Evolutionary conservation across 37 sponge, comb jelly and placozoan genomes (phyloP).

Genomic region (Axinella damicornis): DNA sequence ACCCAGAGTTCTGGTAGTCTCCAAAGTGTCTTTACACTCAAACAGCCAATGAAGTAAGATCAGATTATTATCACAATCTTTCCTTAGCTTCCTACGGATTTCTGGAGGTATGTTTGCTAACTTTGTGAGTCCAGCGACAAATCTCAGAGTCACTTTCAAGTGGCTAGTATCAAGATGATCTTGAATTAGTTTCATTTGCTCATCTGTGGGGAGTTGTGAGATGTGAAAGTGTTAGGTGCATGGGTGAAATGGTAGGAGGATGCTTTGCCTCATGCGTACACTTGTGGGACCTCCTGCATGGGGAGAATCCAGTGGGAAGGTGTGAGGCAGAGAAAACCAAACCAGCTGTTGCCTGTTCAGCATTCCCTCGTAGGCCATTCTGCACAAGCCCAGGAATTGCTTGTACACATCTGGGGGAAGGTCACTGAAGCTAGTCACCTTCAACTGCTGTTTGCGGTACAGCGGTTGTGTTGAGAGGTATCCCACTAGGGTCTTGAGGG

Average conservation of each 20-base stretch:
- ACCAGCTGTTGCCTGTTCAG: constrained; percentile 1
- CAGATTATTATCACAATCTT: too few species aligned
- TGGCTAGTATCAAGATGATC: too few species aligned
- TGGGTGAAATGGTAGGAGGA: constrained; percentile 6
- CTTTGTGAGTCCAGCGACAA: too few species aligned
- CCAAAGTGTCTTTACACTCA: neutral
- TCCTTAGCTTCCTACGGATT: too few species aligned
- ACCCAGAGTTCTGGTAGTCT: neutral
- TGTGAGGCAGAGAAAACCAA: neutral
- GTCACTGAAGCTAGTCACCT: neutral
- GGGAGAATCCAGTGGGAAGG: neutral
- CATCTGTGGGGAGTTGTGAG: constrained; percentile 2
- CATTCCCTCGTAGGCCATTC: constrained; percentile 2
- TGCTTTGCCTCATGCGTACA: neutral
- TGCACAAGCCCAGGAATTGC: neutral
- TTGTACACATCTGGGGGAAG: neutral
- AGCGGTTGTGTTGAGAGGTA: neutral
- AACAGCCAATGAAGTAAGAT: neutral
- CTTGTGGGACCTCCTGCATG: constrained; percentile 14
- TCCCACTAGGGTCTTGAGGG: neutral
- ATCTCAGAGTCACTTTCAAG: too few species aligned
- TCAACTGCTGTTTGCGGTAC: neutral
- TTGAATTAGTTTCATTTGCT: neutral
- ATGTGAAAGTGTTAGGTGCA: constrained; percentile 3
- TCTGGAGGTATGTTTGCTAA: too few species aligned